Percentiles rank a stretch among this genome's conserved stretches.
These are phyloP conservation scores for Catharus ustulatus DNA, from an alignment of 2,797 vertebrate genomes.

Conservation along the genomic window DNA sequence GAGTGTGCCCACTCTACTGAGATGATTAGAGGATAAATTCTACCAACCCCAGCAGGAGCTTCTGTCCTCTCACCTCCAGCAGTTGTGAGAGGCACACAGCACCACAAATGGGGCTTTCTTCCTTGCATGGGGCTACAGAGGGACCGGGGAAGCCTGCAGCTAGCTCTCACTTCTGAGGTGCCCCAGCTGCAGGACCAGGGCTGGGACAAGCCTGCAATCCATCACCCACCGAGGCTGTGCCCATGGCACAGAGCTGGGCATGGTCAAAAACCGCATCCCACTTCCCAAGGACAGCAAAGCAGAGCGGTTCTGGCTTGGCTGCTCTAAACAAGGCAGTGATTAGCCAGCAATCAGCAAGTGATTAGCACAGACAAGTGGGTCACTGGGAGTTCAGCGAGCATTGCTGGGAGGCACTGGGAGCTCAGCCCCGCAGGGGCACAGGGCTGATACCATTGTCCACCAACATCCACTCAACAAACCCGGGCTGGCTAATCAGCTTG, in stretches of 20 bases:
- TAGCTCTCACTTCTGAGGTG: not conserved
- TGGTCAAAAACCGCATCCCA: not conserved
- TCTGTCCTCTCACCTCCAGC: rapidly evolving
- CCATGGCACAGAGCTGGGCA: not conserved
- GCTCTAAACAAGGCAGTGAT: slow-evolving; percentile 78
- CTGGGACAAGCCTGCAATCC: not conserved
- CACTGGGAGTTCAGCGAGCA: slow-evolving; percentile 72
- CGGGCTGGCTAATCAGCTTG: not conserved
- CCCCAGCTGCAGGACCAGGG: not conserved
- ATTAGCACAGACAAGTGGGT: slow-evolving; percentile 78
- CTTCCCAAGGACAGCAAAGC: slow-evolving; percentile 60
- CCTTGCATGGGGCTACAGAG: not conserved
- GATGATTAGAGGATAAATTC: not conserved
- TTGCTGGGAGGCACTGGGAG: slow-evolving; percentile 62
- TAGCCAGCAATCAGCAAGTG: slow-evolving; percentile 75
- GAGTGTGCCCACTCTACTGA: rapidly evolving
- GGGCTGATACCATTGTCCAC: not conserved
- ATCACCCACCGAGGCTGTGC: not conserved
- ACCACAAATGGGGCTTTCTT: not conserved
- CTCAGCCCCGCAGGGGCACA: not conserved
- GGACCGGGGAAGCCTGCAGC: not conserved
- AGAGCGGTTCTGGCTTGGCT: slow-evolving; percentile 69
- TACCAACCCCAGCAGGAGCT: rapidly evolving
- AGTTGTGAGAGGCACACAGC: not conserved
- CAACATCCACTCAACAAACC: not conserved